Evolutionary conservation across 2,113 vertebrate species (phyloP).

Genomic region (Syngnathus floridae): DNA sequence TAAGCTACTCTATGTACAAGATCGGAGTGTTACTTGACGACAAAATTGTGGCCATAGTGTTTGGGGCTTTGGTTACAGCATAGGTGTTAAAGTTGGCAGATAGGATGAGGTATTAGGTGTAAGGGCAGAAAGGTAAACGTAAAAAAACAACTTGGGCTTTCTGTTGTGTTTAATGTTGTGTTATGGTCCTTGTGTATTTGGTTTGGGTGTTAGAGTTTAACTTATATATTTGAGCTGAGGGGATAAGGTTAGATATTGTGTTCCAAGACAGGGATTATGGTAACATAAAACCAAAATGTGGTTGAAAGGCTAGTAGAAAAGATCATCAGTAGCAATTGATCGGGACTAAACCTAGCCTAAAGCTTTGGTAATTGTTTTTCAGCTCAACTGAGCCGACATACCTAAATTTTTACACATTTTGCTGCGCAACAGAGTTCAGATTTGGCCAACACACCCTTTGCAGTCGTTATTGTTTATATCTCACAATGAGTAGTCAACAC

Average conservation of each 20-base stretch:
- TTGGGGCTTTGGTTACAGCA: not conserved
- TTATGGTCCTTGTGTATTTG: too few species aligned
- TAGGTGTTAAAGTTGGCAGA: not conserved
- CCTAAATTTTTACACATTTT: not conserved
- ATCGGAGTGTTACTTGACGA: not conserved
- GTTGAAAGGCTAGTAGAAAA: too few species aligned
- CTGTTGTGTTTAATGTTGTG: too few species aligned
- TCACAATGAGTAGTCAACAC: not conserved
- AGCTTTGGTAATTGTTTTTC: not conserved
- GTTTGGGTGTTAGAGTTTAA: too few species aligned
- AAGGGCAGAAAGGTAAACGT: not conserved
- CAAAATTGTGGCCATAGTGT: not conserved
- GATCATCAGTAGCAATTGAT: too few species aligned
- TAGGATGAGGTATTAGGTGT: not conserved
- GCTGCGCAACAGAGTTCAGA: not conserved
- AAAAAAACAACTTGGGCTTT: too few species aligned
- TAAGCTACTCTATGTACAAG: constrained; percentile 44
- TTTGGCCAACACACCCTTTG: not conserved
- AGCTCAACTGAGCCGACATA: not conserved
- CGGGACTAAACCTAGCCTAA: too few species aligned
- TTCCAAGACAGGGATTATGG: too few species aligned
- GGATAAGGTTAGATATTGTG: too few species aligned
- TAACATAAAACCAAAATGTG: not conserved
- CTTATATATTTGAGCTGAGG: too few species aligned
- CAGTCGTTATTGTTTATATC: not conserved